Base-by-base conservation (phyloP, 2,888 invertebrate species). In the Tetranychus truncatus region DNA sequence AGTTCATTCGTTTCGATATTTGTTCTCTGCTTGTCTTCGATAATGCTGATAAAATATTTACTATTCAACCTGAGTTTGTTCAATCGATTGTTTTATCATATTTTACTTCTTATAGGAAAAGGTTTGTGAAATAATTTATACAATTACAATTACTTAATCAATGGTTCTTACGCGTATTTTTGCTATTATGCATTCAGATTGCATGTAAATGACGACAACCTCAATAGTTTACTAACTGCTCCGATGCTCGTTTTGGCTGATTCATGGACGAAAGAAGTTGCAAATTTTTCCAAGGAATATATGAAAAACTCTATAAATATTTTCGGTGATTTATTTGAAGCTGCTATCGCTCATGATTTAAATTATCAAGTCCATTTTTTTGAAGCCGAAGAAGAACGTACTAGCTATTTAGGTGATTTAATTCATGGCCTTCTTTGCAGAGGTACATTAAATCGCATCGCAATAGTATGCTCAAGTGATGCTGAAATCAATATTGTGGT, bases 301-400 rank as follows among this genome's bases (percentile, higher is more conserved):
- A 55, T 71, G 74, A 18, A 55, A 20, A 24, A 46, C 7, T 73
- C 75, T 7, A 44, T 71, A 15, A 6, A 66, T 18, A 11, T 73
- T 18, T 74, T 75, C 44, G 75, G 73, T 21, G 69, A 73, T 67
- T 74, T 34, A 20, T 71, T 73, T 7, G 75, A 75, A 66, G 46
- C 34, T 21, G 65, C 74, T 18, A 73, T 75, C 7, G 66, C 67
- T 34, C 9, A 34, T 20, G 21, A 66, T 2, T 18, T 75, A 9
- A 46, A 73, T 15, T 74, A 45, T n/a, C 1, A 65, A 2, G 18
- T 74, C 15, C 20, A 65, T n/a, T 34, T 75, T 20, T 1, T 72
- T 66, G 18, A 45, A 11, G 11, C 11, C 11, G 75, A 75, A 24
- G 20, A 18, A 18, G 15, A 74, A 7, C 34, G 75, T 67, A 73